phyloP scores from a whole-genome alignment of 2,888 invertebrate species.

The Heterodera filipjevi region DNA sequence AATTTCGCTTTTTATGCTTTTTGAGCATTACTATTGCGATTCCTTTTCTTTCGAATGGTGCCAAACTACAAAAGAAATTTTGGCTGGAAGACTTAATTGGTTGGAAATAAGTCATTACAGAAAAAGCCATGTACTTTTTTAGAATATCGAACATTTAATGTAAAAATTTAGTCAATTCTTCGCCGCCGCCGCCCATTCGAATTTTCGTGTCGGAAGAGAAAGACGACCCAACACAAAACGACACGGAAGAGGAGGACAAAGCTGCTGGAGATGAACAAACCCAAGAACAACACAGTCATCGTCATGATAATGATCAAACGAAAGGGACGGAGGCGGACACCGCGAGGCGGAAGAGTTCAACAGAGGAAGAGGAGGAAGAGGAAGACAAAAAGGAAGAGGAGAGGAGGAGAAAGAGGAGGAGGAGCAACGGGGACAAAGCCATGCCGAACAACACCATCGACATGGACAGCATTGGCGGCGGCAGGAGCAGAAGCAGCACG shows the following conservation, averaged over 20 bases:
- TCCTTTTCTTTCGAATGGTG: no score
- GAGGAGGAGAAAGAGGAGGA: background rate
- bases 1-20: no score
- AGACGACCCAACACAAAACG: background rate
- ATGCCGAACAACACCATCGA: background rate
- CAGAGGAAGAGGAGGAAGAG: constrained; percentile 5
- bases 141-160: no score
- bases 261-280: background rate
- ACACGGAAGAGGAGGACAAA: background rate
- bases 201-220: constrained; percentile 22
- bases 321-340: background rate
- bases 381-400: background rate
- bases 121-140: no score
- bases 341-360: constrained; percentile 9
- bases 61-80: no score
- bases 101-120: no score
- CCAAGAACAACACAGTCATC: background rate
- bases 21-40: no score
- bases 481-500: background rate
- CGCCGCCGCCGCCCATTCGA: constrained; percentile 14
- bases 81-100: no score
- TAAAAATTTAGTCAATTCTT: background rate
- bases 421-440: background rate
- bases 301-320: background rate
- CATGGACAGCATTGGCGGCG: background rate